phyloP scores from a whole-genome alignment of 2,888 invertebrate genomes.

The Melikaiella ostensackeni region DNA sequence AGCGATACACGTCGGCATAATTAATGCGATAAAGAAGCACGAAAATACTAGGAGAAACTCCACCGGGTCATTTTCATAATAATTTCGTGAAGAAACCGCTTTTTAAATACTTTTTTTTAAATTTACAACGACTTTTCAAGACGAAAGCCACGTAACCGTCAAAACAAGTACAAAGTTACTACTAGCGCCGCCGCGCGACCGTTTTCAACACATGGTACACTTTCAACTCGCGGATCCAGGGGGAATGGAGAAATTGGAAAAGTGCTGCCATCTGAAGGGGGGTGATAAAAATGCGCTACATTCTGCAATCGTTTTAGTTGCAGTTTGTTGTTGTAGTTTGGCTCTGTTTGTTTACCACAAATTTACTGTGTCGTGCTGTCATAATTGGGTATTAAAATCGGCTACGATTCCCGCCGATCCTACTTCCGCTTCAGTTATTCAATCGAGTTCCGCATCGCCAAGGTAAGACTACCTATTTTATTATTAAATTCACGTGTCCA shows the following conservation, averaged over 20 bases:
- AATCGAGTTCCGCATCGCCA: not conserved
- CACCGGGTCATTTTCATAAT: no score
- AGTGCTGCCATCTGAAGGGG: slow-evolving; percentile 6
- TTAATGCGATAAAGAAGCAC: no score
- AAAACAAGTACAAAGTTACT: no score
- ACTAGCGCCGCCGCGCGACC: no score
- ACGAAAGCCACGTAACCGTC: no score
- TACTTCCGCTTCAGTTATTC: not conserved
- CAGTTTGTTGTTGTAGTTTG: not conserved
- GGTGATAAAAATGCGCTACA: not conserved
- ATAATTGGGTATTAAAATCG: not conserved
- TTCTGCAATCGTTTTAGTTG: not conserved
- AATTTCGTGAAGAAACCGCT: no score
- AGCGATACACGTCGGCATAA: no score
- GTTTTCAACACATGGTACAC: no score
- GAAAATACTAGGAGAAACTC: no score
- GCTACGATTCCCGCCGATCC: not conserved
- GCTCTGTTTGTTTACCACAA: not conserved
- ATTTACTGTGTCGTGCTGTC: not conserved
- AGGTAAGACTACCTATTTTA: not conserved
- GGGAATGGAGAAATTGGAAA: not conserved
- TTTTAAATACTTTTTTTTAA: no score
- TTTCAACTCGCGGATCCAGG: no score
- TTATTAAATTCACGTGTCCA: not conserved
- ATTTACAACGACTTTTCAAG: no score